Base-by-base conservation (phyloP, 2,888 invertebrate genomes). In the Seladonia tumulorum region DNA sequence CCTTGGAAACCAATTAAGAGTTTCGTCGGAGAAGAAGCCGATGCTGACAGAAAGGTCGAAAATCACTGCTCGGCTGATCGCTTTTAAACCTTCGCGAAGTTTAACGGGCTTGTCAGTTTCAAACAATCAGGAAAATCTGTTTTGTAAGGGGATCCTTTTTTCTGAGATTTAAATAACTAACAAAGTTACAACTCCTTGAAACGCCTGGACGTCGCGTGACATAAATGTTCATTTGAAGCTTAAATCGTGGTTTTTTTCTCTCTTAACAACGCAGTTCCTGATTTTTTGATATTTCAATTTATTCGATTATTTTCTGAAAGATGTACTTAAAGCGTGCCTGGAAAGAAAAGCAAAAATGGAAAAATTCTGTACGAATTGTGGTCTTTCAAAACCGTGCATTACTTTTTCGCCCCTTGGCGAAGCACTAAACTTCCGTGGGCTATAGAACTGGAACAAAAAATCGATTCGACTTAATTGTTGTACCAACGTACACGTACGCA, bases 1-100 rank as follows among this genome's bases (percentile, higher is more conserved):
- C 76, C 87, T 87, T 89, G 81, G 80, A 81, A 88, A 87, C 81
- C 87, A 85, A 89, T 89, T 89, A 89, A 82, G 82, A 79, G 85
- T 57, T 63, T 74, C 76, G 74, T 63, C 78, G 87, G 78, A 79
- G 83, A 70, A 60, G 72, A 75, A 60, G 72, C 76, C 57, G 80
- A 76, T 66, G 74, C 79, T 49, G 80, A 76, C 71, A 66, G 35
- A 47, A 57, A 77, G 66, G 25, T 70, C 68, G 77, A 57, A 39
- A 77, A 82, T 81, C 83, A 49, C 73, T 82, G 47, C 29, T n/a
- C 60, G 75, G 75, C 71, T 71, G 84, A 82, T 78, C 60, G 78
- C 70, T 71, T 45, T 77, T 60, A 22, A 72, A 22, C 29, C 29
- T 22, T n/a, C 25, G n/a, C 25, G 47, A 29, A 25, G 60, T 53